A percentile compares a stretch with the other conserved stretches of the same genome.
These are phyloP conservation scores for Oreotrochilus melanogaster DNA, from an alignment of 2,113 vertebrate genomes.

Conservation along the genomic window DNA sequence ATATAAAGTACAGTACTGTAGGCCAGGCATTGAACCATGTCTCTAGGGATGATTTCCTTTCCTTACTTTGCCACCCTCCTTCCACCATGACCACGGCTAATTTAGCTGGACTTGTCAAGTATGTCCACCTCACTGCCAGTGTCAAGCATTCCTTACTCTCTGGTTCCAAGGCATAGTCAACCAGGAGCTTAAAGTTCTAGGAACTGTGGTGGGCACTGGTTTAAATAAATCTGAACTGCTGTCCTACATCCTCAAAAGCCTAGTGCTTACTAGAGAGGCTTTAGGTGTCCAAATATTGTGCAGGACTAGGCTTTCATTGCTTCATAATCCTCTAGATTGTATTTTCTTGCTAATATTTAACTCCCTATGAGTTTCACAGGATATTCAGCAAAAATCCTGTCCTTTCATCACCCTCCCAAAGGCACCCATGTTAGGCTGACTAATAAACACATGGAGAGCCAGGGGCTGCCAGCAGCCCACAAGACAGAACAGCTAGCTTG, in stretches of 20 bases:
- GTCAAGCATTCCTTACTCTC: not conserved
- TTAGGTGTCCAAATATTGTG: not conserved
- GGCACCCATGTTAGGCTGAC: not conserved
- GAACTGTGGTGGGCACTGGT: not conserved
- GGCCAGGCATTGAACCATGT: not conserved
- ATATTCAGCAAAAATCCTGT: not conserved
- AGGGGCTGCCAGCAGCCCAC: not conserved
- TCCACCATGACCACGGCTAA: not conserved
- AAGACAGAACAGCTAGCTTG: not conserved
- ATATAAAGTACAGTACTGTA: not conserved
- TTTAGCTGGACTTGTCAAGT: not conserved
- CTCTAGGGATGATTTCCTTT: not conserved
- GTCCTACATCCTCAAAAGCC: not conserved
- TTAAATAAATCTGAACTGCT: not conserved
- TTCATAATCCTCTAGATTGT: not conserved
- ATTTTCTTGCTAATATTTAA: not conserved
- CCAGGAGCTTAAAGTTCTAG: not conserved
- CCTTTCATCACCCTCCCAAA: not conserved
- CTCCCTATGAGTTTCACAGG: rapidly evolving
- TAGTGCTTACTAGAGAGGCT: not conserved
- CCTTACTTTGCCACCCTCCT: not conserved
- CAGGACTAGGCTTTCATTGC: not conserved
- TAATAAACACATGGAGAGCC: not conserved
- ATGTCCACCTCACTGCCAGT: not conserved
- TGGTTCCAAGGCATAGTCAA: not conserved